Evolutionary conservation across 30 jellyfish, hydroid and myxozoan genomes (phyloP).

Genomic region (Rhopilema esculentum): DNA sequence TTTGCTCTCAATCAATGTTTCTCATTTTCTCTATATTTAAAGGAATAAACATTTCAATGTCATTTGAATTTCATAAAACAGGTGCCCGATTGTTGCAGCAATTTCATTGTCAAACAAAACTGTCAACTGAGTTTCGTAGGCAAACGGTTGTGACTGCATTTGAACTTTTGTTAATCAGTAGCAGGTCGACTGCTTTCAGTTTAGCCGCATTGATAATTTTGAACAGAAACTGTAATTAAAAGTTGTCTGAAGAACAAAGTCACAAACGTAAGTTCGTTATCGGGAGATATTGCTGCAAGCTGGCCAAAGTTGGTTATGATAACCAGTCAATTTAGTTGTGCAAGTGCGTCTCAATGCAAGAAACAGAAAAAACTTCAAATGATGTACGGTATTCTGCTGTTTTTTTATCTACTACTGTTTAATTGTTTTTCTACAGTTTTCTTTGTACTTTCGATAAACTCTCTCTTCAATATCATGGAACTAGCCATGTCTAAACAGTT

Average conservation of each 20-base stretch:
- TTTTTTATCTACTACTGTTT: too few species aligned
- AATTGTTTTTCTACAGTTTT: too few species aligned
- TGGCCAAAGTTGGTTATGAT: background rate
- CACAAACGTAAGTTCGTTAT: background rate
- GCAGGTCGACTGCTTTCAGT: conserved; percentile 11
- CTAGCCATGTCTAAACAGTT: too few species aligned
- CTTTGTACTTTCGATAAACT: background rate
- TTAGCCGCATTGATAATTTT: background rate
- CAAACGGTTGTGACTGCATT: background rate
- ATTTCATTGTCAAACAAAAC: conserved; percentile 42
- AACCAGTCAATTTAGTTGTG: background rate
- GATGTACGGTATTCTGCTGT: background rate
- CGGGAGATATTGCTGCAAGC: background rate
- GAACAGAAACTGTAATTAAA: background rate
- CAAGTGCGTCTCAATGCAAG: background rate
- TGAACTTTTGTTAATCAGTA: background rate
- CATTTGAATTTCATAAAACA: conserved; percentile 33
- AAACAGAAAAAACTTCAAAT: background rate
- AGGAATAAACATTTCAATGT: background rate
- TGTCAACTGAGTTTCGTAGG: background rate
- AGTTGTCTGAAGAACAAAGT: background rate
- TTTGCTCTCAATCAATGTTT: background rate
- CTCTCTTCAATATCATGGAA: too few species aligned
- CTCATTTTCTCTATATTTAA: background rate
- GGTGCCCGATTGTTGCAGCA: conserved; percentile 58